Percentiles rank a stretch among this genome's conserved stretches.
Evolutionary conservation across 2,113 vertebrate genomes (phyloP).

Genomic region (Megaceryle maxima): DNA sequence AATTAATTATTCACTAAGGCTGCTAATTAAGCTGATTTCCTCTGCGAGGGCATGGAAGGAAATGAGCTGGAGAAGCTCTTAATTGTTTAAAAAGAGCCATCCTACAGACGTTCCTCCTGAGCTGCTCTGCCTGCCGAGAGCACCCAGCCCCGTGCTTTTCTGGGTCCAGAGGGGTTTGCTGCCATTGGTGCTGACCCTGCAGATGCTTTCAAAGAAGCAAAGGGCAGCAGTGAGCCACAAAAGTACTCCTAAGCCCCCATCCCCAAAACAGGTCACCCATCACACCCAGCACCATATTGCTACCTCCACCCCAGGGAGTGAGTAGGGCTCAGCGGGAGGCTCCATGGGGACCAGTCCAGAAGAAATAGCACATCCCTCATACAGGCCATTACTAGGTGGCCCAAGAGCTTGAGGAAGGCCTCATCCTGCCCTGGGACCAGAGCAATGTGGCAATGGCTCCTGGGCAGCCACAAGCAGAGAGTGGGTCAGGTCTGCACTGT

Average conservation of each 20-base stretch:
- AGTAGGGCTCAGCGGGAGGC: rapidly evolving
- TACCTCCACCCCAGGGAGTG: neutral
- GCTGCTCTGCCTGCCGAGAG: neutral
- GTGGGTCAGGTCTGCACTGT: rapidly evolving
- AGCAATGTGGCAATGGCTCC: rapidly evolving
- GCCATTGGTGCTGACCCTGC: rapidly evolving
- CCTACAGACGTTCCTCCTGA: neutral
- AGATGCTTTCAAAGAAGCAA: neutral
- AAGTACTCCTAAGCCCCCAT: neutral
- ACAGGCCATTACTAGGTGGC: neutral
- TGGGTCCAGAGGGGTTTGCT: rapidly evolving
- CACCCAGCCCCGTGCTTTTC: rapidly evolving
- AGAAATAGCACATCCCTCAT: neutral
- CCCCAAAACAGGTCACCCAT: neutral
- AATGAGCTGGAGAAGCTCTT: slow-evolving; percentile 36
- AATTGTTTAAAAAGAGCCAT: slow-evolving; percentile 8
- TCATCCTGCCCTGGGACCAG: neutral
- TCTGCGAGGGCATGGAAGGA: slow-evolving; percentile 18
- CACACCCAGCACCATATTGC: rapidly evolving
- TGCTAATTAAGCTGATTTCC: slow-evolving; percentile 50
- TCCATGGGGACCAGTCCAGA: neutral
- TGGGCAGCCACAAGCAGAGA: neutral
- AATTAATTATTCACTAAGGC: slow-evolving; percentile 51
- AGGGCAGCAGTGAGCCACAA: rapidly evolving
- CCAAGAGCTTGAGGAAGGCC: neutral